Evolutionary conservation across 2,888 invertebrate species (phyloP).

Genomic region (Galeruca laticollis): DNA sequence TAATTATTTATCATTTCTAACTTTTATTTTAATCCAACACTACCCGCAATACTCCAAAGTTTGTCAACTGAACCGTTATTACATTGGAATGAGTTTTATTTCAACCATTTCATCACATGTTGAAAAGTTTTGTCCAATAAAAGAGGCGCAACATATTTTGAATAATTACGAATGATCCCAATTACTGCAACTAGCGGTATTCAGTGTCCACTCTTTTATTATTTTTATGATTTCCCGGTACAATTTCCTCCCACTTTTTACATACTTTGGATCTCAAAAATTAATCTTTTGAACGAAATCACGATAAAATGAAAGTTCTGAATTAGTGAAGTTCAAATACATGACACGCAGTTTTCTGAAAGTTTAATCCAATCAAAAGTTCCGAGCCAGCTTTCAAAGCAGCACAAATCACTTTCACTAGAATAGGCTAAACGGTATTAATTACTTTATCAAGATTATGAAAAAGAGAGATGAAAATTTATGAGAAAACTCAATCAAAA

Average conservation of each 20-base stretch:
- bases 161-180: no score
- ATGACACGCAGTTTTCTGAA: slow-evolving; percentile 39
- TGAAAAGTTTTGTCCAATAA: no score
- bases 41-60: no score
- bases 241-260: not conserved
- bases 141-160: no score
- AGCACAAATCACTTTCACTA: slow-evolving; percentile 40
- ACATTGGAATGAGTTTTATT: no score
- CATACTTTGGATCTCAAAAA: slow-evolving; percentile 1
- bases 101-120: no score
- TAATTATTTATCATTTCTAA: no score
- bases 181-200: no score
- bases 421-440: slow-evolving; percentile 36
- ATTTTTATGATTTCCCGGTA: no score
- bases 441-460: slow-evolving; percentile 40
- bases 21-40: no score
- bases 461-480: slow-evolving; percentile 19
- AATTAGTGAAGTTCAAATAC: slow-evolving; percentile 31
- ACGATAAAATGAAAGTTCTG: slow-evolving; percentile 26
- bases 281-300: slow-evolving; percentile 23
- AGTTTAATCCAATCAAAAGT: slow-evolving; percentile 44
- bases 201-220: no score
- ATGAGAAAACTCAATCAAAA: slow-evolving; percentile 25
- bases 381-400: slow-evolving; percentile 39
- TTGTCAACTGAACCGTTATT: no score